Conservation (phyloP, 2,797 vertebrate genomes). For the Microchirus variegatus region DNA sequence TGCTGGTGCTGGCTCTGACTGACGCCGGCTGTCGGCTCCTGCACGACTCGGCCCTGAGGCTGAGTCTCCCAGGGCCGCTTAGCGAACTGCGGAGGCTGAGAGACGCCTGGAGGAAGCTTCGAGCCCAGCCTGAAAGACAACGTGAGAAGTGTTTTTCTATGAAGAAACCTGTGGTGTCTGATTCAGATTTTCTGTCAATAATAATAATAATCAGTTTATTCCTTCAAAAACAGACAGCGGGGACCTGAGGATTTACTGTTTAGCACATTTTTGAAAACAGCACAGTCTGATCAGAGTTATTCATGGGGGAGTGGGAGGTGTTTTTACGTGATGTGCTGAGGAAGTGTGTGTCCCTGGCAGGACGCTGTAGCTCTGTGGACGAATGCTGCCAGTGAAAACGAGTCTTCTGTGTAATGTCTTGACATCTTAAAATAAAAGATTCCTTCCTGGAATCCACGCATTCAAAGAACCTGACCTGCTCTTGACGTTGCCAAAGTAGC, state of each 20-base stretch:
- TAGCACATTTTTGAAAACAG: conserved; percentile 9
- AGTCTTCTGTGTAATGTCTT: not conserved
- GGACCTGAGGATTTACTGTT: not conserved
- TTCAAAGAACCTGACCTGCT: conserved; percentile 72
- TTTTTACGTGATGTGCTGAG: conserved; percentile 20
- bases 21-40: conserved; percentile 29
- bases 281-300: conserved; percentile 43
- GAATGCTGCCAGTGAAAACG: conserved; percentile 16
- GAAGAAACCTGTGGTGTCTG: not conserved
- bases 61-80: conserved; percentile 67
- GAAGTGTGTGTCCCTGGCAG: conserved; percentile 28
- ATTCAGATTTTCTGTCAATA: too few relatives aligned
- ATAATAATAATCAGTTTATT: too few relatives aligned
- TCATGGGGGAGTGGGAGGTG: conserved; percentile 62
- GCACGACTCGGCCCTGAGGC: conserved; percentile 30
- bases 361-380: conserved; percentile 19
- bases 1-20: conserved; percentile 33
- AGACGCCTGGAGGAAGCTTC: conserved; percentile 76
- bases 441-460: conserved; percentile 33
- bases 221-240: not conserved
- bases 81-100: conserved; percentile 74
- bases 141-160: not conserved
- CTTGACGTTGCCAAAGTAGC: conserved; percentile 84
- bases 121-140: conserved; percentile 72
- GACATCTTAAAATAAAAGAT: conserved; percentile 27